Percentiles rank a stretch among this genome's conserved stretches.
Evolutionary conservation across 2,113 vertebrate genomes (phyloP).

Genomic region (Phylloscopus trochilus): DNA sequence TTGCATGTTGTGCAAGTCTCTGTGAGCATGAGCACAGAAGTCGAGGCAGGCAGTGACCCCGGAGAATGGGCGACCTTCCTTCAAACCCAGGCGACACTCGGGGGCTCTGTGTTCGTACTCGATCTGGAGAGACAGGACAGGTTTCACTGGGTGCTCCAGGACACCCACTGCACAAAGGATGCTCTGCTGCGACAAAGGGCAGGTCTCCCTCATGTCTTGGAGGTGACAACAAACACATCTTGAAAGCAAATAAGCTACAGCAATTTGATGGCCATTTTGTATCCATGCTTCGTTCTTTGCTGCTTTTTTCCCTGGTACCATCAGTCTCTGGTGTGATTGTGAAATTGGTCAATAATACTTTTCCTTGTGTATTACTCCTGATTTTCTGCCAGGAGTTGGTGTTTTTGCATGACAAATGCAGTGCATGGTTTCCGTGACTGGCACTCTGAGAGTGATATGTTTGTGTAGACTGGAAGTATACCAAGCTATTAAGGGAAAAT

Average conservation of each 20-base stretch:
- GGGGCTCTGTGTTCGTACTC: slow-evolving; percentile 90
- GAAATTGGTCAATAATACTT: neutral
- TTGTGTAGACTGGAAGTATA: slow-evolving; percentile 2
- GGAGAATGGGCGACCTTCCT: slow-evolving; percentile 94
- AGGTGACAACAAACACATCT: neutral
- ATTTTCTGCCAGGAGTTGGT: neutral
- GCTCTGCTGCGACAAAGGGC: neutral
- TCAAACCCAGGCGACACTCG: slow-evolving; percentile 90
- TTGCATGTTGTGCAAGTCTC: slow-evolving; percentile 97
- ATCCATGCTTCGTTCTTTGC: neutral
- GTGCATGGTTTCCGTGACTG: neutral
- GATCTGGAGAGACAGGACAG: slow-evolving; percentile 73
- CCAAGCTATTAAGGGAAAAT: neutral
- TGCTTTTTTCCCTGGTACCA: neutral
- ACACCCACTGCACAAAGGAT: neutral
- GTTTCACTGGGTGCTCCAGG: neutral
- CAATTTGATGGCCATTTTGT: neutral
- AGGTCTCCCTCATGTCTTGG: neutral
- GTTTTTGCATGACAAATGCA: neutral
- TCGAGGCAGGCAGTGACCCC: slow-evolving; percentile 97
- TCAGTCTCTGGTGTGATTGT: neutral
- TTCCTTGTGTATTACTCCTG: neutral
- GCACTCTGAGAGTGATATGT: neutral
- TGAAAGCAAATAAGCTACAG: neutral
- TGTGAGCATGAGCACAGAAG: slow-evolving; percentile 95